Evolutionary conservation across 1,140 invertebrate species (phyloP), one percentile per base, ranked within the genome.

Genomic region (Asbolus verrucosus): DNA sequence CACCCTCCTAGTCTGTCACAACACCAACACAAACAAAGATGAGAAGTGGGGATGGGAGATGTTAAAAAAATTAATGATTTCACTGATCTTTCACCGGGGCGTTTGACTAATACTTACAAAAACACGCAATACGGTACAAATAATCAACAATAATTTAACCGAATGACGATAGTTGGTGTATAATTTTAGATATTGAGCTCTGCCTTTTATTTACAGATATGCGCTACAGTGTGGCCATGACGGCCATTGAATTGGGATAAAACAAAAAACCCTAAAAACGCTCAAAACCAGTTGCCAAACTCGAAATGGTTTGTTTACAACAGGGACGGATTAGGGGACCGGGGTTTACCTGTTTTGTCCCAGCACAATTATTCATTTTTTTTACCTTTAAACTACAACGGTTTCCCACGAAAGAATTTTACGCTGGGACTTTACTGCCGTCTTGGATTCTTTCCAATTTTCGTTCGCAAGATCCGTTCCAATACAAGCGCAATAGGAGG

Each of bases 1-100:
- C 69, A 73, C 73, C 71, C 69, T 70, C 69, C 69, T 50, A 54
- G 27, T 19, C 46, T 54, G 46, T 54, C 46, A 54, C 46, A 54
- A 54, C 46, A 65, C 72, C 71, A 73, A 70, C 71, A 73, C 71
- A 73, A 73, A 73, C 60, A 62, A 36, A 70, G 61, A 54, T 54
- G 15, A 59, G 11, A 27, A 21, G 46, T 54, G 46, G 46, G 46
- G 46, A 54, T 54, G 11, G 21, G 19, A 27, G 24, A 27, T 13
- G 21, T 54, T 54, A 54, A 54, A 54, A 54, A 54, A 54, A 36
- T 36, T 27, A 6, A 54, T 13, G 8, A 50, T 50, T 50, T 50
- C 33, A 36, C 18, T 50, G 4, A 24, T 19, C 21, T 19, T 21
- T 9, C 16, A 54, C n/a, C 46, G 13, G 11, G 0, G 21, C 11